These are phyloP conservation scores for Tolypeutes matacus DNA, from an alignment of 2,797 vertebrate genomes.

Conservation along the genomic window DNA sequence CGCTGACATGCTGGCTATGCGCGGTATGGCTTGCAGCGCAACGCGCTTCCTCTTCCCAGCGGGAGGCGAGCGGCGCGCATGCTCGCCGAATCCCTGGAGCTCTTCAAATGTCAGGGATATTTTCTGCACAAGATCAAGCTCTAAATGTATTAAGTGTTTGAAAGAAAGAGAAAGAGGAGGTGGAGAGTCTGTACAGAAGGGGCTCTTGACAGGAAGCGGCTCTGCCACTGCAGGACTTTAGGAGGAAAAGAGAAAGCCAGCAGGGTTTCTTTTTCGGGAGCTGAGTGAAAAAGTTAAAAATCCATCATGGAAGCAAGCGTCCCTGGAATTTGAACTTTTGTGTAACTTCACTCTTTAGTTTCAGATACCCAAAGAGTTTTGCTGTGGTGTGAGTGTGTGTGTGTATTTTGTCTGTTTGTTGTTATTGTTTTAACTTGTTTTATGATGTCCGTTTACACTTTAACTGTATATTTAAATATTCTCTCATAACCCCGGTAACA, in stretches of 20 bases:
- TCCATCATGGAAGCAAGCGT: constrained; percentile 45
- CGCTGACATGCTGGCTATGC: constrained; percentile 94
- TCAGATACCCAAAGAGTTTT: not conserved
- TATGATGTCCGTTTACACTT: not conserved
- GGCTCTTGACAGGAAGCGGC: constrained; percentile 79
- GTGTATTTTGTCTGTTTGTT: not conserved
- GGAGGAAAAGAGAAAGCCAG: constrained; percentile 22
- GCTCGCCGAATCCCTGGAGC: constrained; percentile 90
- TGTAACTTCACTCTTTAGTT: not conserved
- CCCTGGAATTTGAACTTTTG: constrained; percentile 37
- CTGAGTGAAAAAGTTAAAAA: not conserved
- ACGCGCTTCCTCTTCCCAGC: constrained; percentile 87
- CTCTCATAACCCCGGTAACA: not conserved
- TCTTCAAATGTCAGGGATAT: constrained; percentile 92
- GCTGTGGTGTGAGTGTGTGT: not conserved
- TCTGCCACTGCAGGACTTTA: constrained; percentile 45
- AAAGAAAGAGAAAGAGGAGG: constrained; percentile 20
- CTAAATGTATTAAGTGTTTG: constrained; percentile 76
- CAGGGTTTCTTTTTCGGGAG: constrained; percentile 54
- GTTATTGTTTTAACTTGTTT: not conserved
- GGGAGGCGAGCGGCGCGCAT: constrained; percentile 87
- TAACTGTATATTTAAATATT: not conserved
- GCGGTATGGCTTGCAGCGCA: constrained; percentile 90
- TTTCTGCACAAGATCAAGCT: constrained; percentile 90
- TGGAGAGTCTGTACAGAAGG: constrained; percentile 67